Conservation (phyloP, 2,113 vertebrate species). For the Apaloderma vittatum region DNA sequence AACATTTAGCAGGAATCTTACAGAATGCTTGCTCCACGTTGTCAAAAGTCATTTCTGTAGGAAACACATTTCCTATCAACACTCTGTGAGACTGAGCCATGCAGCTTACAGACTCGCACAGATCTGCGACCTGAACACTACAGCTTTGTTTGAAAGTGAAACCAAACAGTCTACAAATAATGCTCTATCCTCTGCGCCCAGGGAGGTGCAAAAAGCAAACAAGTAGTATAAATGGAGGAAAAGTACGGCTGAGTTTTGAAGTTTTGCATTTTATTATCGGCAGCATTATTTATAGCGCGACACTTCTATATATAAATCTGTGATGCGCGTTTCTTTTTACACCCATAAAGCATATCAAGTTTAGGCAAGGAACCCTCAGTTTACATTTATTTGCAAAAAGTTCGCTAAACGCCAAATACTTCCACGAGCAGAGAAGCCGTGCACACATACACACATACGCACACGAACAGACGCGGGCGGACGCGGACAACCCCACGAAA, state of each 20-base stretch:
- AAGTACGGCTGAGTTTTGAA: slow-evolving; percentile 8
- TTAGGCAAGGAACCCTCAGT: neutral
- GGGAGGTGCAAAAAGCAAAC: slow-evolving; percentile 21
- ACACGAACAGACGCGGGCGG: neutral
- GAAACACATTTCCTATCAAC: neutral
- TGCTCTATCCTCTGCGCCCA: neutral
- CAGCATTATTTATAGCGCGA: slow-evolving; percentile 36
- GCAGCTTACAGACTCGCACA: neutral
- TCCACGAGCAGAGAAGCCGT: neutral
- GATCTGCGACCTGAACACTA: slow-evolving; percentile 32
- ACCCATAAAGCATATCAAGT: neutral
- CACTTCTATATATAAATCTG: slow-evolving; percentile 3
- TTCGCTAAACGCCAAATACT: neutral
- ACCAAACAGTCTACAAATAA: slow-evolving; percentile 48
- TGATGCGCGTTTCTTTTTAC: slow-evolving; percentile 2
- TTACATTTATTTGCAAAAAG: neutral
- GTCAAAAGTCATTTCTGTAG: neutral
- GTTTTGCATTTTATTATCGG: slow-evolving; percentile 45
- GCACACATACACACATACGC: neutral
- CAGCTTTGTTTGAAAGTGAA: slow-evolving; percentile 68
- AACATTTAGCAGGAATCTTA: neutral
- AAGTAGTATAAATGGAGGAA: neutral
- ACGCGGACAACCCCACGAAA: neutral
- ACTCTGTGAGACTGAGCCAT: neutral
- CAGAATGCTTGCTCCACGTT: neutral